Evolutionary conservation across 1,140 invertebrate genomes (phyloP), one percentile per base, ranked within the genome.

Genomic region (Cylas formicarius): DNA sequence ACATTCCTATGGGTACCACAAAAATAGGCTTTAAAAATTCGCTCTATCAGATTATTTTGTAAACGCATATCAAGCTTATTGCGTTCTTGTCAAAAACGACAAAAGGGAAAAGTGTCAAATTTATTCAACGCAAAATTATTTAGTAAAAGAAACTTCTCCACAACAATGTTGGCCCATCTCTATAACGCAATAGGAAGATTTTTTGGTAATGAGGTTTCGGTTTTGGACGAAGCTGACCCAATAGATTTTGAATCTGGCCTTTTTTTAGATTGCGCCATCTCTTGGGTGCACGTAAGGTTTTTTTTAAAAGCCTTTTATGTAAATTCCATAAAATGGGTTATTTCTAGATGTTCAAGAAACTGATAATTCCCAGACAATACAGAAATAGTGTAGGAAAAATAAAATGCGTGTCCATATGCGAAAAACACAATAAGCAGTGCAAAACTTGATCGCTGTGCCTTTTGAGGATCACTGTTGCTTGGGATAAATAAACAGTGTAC

Each of bases 241-340:
- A 14, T 53, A 11, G 50, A 59, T 44, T 59, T 59, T 41, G 50
- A 59, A 34, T 54, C 57, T 13, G 55, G 57, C 2, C 28, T 51
- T n/a, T 52, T 59, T 42, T 44, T 57, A 16, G 57, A 55, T 37
- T 46, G 35, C 31, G 57, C 55, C 7, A 57, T 59, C 26, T 48
- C 44, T 11, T 59, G 55, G 50, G 50, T 59, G 14, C 52, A 50
- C 46, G 57, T 59, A 51, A 45, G 46, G 7, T 29, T 38, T 28
- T 43, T 7, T 42, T 22, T 24, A 27, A 11, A 18, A 34, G 5
- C n/a, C 10, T 26, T 41, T 35, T 11, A 29, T 32, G 9, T 38
- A 9, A 38, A 38, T 14, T 38, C n/a, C 2, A 8, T 0, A 13
- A 44, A 7, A 44, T 48, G 4, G 28, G 16, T 32, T 40, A 27